Conservation (phyloP, 2,113 vertebrate species). For the Leiothrix lutea region DNA sequence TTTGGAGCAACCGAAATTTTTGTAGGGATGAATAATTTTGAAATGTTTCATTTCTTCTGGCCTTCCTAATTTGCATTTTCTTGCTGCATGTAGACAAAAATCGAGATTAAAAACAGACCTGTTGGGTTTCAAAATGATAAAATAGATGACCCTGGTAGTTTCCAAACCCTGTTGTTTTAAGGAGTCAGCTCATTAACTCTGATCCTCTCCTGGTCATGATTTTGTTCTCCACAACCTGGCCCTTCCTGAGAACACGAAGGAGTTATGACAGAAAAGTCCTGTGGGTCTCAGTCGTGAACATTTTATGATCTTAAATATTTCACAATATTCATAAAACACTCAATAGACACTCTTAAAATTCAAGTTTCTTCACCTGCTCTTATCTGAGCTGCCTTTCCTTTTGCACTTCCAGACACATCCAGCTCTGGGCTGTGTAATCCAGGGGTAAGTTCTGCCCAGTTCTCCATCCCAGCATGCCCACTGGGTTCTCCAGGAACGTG, state of each 20-base stretch:
- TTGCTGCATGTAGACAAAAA: not conserved
- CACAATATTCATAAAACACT: too few relatives aligned
- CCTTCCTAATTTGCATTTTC: not conserved
- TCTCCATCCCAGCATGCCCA: not conserved
- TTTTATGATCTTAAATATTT: too few relatives aligned
- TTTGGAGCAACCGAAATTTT: not conserved
- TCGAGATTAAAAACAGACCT: not conserved
- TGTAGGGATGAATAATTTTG: not conserved
- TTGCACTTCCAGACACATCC: rapidly evolving
- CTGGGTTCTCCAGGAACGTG: not conserved
- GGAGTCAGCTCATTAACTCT: not conserved
- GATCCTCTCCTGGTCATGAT: not conserved
- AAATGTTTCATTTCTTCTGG: not conserved
- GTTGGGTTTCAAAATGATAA: not conserved
- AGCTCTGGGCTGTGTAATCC: rapidly evolving
- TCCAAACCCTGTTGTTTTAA: not conserved
- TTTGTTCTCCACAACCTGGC: too few relatives aligned
- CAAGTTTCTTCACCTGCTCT: not conserved
- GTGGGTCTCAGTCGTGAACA: too few relatives aligned
- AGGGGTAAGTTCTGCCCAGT: not conserved
- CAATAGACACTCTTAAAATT: not conserved
- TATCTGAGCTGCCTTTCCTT: not conserved
- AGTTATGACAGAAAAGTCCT: too few relatives aligned
- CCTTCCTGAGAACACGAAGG: too few relatives aligned
- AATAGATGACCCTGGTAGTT: rapidly evolving